phyloP scores from a whole-genome alignment of 1,140 invertebrate species.

The Trinorchestia longiramus region DNA sequence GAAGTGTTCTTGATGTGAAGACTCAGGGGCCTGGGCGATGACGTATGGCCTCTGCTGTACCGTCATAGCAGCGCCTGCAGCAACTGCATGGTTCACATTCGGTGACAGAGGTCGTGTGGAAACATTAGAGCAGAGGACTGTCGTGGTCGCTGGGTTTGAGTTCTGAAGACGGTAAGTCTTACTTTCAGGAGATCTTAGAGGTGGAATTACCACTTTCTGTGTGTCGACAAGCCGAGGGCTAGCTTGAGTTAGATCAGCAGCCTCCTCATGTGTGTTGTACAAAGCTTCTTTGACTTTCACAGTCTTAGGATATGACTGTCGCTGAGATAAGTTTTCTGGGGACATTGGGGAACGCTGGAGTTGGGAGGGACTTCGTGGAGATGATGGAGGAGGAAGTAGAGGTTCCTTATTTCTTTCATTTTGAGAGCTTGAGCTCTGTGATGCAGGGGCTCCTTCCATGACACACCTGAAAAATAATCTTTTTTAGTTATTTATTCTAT shows the following conservation, averaged over 20 bases:
- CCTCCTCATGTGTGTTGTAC: background rate
- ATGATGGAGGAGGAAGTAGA: background rate
- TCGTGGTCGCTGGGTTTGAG: background rate
- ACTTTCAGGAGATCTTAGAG: background rate
- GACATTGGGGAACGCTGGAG: background rate
- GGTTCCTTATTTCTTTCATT: conserved; percentile 2
- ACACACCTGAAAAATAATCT: background rate
- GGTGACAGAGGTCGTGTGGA: background rate
- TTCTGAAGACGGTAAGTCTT: background rate
- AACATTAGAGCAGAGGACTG: background rate
- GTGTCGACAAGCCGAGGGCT: background rate
- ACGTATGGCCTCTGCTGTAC: conserved; percentile 13
- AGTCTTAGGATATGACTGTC: background rate
- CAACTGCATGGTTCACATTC: background rate
- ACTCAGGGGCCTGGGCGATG: conserved; percentile 13
- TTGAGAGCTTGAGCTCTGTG: background rate
- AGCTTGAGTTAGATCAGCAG: background rate
- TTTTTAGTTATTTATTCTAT: background rate
- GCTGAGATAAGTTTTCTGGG: conserved; percentile 12
- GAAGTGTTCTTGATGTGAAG: background rate
- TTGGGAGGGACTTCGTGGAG: background rate
- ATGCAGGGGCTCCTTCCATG: background rate
- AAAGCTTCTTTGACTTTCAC: background rate
- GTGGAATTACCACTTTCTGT: background rate
- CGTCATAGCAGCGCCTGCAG: background rate